These are phyloP conservation scores for Drosophila parthenogenetica DNA, from an alignment of 2,888 invertebrate genomes.

Conservation along the genomic window DNA sequence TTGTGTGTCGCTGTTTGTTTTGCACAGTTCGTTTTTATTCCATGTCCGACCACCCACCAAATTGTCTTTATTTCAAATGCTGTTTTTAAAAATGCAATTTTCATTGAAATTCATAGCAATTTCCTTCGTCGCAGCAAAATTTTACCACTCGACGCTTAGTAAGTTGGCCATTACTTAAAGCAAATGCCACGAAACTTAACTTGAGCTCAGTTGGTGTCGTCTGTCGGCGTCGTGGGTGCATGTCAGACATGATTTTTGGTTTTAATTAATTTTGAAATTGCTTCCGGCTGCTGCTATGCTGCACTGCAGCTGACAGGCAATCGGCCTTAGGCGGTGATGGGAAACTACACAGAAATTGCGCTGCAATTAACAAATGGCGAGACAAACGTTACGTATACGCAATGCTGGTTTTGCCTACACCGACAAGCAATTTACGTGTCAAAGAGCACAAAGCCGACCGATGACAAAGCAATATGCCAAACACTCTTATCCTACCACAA, in stretches of 20 bases:
- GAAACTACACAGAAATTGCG: constrained; percentile 3
- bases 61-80: constrained; percentile 72
- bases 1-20: constrained; percentile 43
- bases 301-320: constrained; percentile 61
- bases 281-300: constrained; percentile 11
- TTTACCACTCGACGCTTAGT: constrained; percentile 22
- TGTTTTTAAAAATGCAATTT: constrained; percentile 75
- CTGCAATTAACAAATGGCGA: constrained; percentile 51
- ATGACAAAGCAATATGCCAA: constrained; percentile 58
- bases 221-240: background rate
- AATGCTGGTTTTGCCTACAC: constrained; percentile 25
- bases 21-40: constrained; percentile 38
- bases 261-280: constrained; percentile 77
- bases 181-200: constrained; percentile 31
- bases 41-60: constrained; percentile 35
- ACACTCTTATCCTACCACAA: constrained; percentile 15
- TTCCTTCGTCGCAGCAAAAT: constrained; percentile 16
- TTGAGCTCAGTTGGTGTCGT: constrained; percentile 22
- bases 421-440: constrained; percentile 48
- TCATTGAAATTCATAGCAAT: constrained; percentile 77
- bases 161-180: constrained; percentile 53
- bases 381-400: constrained; percentile 49
- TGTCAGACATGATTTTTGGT: constrained; percentile 39
- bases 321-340: constrained; percentile 33
- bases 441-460: constrained; percentile 44